Conservation (phyloP, 2,888 invertebrate species). For the Stenurella melanura region DNA sequence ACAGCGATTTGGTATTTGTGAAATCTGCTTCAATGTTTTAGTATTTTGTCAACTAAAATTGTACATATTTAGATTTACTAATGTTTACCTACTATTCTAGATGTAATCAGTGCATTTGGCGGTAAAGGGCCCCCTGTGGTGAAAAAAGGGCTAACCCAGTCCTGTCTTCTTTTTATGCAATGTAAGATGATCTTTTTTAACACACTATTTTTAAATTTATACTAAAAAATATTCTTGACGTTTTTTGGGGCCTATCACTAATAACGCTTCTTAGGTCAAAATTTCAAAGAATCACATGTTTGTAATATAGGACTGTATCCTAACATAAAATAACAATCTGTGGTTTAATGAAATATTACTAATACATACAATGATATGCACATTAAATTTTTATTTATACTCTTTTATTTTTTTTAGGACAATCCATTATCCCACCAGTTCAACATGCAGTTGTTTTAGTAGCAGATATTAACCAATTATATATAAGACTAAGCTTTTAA, state of each 20-base stretch:
- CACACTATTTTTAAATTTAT: conserved; percentile 60
- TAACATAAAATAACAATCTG: conserved; percentile 35
- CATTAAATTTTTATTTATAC: background rate
- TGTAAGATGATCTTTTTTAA: conserved; percentile 70
- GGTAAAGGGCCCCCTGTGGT: conserved; percentile 78
- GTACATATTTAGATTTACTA: conserved; percentile 55
- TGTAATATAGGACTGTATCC: conserved; percentile 23
- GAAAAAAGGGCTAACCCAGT: conserved; percentile 73
- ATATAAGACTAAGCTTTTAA: conserved; percentile 37
- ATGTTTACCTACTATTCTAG: conserved; percentile 77
- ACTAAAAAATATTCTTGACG: conserved; percentile 56
- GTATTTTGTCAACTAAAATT: conserved; percentile 46
- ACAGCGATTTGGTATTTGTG: background rate
- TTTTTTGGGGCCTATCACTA: conserved; percentile 54
- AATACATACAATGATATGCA: background rate
- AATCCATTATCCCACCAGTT: conserved; percentile 70
- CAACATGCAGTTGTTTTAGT: conserved; percentile 68
- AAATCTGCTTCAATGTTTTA: background rate
- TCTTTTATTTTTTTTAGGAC: conserved; percentile 66
- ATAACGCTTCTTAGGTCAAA: conserved; percentile 53
- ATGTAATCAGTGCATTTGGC: conserved; percentile 92
- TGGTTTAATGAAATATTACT: background rate
- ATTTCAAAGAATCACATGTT: conserved; percentile 10
- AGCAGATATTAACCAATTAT: conserved; percentile 63
- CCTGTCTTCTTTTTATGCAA: conserved; percentile 70